phyloP scores from a whole-genome alignment of 2,888 invertebrate species.

The Aspidiotus destructor region DNA sequence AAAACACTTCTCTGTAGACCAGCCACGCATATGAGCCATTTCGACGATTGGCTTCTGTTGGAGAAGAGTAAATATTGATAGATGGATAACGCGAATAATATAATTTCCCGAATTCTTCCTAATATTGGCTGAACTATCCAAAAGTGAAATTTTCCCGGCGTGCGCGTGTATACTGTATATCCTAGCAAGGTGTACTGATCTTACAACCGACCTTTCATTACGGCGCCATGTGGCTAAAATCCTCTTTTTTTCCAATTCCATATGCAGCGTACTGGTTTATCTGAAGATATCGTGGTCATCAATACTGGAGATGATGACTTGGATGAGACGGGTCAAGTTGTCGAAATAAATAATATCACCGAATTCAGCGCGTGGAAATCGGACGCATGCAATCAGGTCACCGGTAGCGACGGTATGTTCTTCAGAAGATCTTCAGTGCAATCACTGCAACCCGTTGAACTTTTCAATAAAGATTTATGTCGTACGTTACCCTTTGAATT shows the following conservation, averaged over 20 bases:
- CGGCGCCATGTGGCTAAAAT: too few species aligned
- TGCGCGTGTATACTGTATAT: too few species aligned
- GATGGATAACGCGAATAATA: too few species aligned
- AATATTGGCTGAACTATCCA: too few species aligned
- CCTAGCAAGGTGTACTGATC: too few species aligned
- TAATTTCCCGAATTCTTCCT: too few species aligned
- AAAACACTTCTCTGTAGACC: too few species aligned
- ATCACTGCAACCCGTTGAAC: slow-evolving; percentile 44
- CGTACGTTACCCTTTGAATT: slow-evolving; percentile 55
- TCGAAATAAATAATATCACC: slow-evolving; percentile 52
- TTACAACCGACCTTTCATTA: too few species aligned
- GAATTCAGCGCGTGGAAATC: slow-evolving; percentile 54
- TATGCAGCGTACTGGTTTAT: slow-evolving; percentile 29
- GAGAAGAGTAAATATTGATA: too few species aligned
- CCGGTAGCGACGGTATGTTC: slow-evolving; percentile 62
- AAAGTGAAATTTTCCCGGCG: too few species aligned
- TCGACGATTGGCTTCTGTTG: too few species aligned
- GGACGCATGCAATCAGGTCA: slow-evolving; percentile 59
- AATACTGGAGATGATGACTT: slow-evolving; percentile 58
- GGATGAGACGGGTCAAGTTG: slow-evolving; percentile 53
- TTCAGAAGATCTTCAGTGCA: slow-evolving; percentile 52
- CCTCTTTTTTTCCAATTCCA: not conserved
- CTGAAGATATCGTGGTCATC: slow-evolving; percentile 55
- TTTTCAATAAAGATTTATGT: slow-evolving; percentile 64
- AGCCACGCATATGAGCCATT: too few species aligned